Conservation (phyloP, 2,113 vertebrate genomes). For the Eira barbara region DNA sequence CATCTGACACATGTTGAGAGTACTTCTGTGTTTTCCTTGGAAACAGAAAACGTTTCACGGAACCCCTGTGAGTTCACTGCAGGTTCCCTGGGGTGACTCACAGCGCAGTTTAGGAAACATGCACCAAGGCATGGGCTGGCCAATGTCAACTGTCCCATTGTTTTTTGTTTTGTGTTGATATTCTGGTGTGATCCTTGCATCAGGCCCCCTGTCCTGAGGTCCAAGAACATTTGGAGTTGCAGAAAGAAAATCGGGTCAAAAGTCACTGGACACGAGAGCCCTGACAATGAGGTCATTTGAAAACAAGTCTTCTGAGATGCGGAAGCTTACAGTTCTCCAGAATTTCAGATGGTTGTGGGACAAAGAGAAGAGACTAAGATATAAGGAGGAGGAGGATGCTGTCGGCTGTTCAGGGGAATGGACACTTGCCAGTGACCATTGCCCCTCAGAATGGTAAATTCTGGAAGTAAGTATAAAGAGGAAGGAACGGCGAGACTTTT, state of each 20-base stretch:
- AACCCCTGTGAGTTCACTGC: neutral
- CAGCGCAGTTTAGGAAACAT: neutral
- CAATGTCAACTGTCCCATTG: neutral
- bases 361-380: neutral
- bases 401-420: accelerated
- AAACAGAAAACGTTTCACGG: neutral
- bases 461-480: neutral
- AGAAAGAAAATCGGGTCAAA: neutral
- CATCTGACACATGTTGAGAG: neutral
- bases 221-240: neutral
- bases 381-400: accelerated
- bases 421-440: neutral
- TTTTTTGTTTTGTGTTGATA: neutral
- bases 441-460: neutral
- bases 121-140: neutral
- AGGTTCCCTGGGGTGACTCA: neutral
- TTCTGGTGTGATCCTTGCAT: neutral
- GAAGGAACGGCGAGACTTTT: neutral
- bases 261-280: neutral
- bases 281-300: neutral
- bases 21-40: neutral
- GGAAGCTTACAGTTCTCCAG: neutral
- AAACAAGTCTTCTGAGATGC: neutral
- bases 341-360: neutral
- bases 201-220: neutral